Evolutionary conservation across 2,113 vertebrate genomes (phyloP), one percentile per base, ranked within the genome.

Genomic region (Saccopteryx bilineata): DNA sequence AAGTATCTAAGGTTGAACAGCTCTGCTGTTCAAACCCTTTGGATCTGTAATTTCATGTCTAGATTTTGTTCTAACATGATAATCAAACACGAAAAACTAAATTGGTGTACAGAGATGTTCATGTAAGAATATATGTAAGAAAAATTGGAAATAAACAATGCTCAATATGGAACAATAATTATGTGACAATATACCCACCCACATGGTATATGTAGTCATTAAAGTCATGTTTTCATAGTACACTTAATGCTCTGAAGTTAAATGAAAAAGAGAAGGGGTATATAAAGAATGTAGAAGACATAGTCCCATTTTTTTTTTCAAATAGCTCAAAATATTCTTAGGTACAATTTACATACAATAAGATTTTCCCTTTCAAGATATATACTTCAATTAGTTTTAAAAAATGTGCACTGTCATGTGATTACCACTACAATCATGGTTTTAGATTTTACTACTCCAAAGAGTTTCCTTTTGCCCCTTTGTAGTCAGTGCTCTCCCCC

Each of bases 231-330:
- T 92, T 86, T 54, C 8, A 11, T 95, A 71, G 18, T 3, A 66
- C 48, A 69, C 90, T 92, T 96, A 95, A 21, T 68, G 52, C 24
- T 93, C 54, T 78, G 39, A 65, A 63, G 7, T 80, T 84, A 90
- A 91, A 31, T 18, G 6, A 60, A 71, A 91, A 60, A 61, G 54
- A 90, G 23, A 66, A 87, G 15, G 9, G 71, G 21, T 81, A 33
- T 92, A 33, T 91, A 87, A 69, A 71, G 56, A 61, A 23, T 65
- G n/a, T 31, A 60, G 18, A 65, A 39, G 10, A 87, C 61, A 33
- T 52, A 31, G 69, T 66, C 7, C 6, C 1, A 89, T 18, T 87
- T 90, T 48, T 78, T 71, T 87, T 82, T 90, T 80, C 26, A 93
- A 81, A 26, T 81, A 24, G 17, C 23, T 69, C 23, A 92, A 87